Percentiles rank a stretch among this genome's conserved stretches.
Conservation (phyloP, 2,888 invertebrate genomes). For the Chrysolina oricalcia region DNA sequence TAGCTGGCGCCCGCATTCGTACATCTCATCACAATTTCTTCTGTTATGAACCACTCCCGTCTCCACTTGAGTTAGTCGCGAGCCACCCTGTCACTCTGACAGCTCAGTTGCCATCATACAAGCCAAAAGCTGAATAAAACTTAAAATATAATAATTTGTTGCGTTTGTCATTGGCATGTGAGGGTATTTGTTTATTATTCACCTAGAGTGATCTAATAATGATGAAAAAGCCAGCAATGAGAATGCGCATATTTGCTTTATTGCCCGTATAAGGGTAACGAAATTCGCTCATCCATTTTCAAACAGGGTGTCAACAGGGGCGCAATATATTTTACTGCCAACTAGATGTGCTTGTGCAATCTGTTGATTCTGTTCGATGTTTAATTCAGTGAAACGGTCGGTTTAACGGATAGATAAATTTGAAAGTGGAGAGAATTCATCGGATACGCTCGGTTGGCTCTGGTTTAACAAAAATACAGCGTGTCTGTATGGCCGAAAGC, state of each 20-base stretch:
- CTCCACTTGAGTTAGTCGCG: too few relatives aligned
- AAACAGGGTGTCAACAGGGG: slow-evolving; percentile 61
- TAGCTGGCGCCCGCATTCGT: too few relatives aligned
- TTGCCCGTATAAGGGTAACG: slow-evolving; percentile 30
- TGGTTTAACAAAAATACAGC: not conserved
- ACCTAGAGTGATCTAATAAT: not conserved
- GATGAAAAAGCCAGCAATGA: not conserved
- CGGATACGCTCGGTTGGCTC: not conserved
- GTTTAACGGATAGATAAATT: slow-evolving; percentile 42
- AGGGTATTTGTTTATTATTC: too few relatives aligned
- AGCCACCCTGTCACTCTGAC: too few relatives aligned
- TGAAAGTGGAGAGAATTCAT: slow-evolving; percentile 39
- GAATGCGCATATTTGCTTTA: slow-evolving; percentile 39
- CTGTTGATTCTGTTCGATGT: slow-evolving; percentile 54
- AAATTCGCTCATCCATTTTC: slow-evolving; percentile 66
- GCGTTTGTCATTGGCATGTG: too few relatives aligned
- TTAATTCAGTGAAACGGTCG: slow-evolving; percentile 46
- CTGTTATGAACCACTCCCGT: too few relatives aligned
- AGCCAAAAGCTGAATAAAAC: too few relatives aligned
- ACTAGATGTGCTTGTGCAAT: slow-evolving; percentile 54
- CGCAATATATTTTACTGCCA: slow-evolving; percentile 56
- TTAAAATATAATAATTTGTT: too few relatives aligned
- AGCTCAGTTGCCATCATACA: too few relatives aligned
- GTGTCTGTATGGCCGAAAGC: not conserved
- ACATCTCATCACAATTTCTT: too few relatives aligned